These are phyloP conservation scores for Cryptotis parvus DNA, from an alignment of 2,113 vertebrate genomes.

Conservation along the genomic window DNA sequence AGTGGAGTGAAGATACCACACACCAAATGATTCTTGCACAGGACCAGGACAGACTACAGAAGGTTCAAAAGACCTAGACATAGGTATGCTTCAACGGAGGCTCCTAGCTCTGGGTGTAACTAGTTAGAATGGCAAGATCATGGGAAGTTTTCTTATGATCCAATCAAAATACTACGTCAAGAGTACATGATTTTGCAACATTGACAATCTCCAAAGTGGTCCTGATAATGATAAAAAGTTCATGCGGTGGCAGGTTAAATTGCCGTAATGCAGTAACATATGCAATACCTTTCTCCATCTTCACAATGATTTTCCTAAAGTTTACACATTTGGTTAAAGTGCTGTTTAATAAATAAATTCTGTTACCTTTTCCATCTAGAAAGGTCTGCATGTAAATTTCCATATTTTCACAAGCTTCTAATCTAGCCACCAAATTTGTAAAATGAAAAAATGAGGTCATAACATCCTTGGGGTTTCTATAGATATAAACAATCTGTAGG, in stretches of 20 bases:
- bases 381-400: not conserved
- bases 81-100: too few relatives aligned
- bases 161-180: too few relatives aligned
- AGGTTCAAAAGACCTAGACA: too few relatives aligned
- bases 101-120: too few relatives aligned
- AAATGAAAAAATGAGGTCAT: slow-evolving; percentile 31
- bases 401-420: not conserved
- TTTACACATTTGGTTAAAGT: not conserved
- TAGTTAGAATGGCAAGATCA: too few relatives aligned
- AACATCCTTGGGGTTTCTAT: slow-evolving; percentile 63
- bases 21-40: not conserved
- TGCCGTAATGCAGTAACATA: too few relatives aligned
- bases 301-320: not conserved
- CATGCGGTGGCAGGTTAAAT: too few relatives aligned
- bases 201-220: too few relatives aligned
- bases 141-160: not conserved
- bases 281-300: not conserved
- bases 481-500: slow-evolving; percentile 53
- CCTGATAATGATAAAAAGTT: too few relatives aligned
- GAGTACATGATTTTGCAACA: too few relatives aligned
- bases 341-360: not conserved
- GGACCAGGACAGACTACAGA: too few relatives aligned
- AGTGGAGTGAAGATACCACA: too few relatives aligned
- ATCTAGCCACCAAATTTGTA: not conserved
- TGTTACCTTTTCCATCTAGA: slow-evolving; percentile 55